Percentiles rank a stretch among this genome's conserved stretches.
Evolutionary conservation across 2,797 vertebrate species (phyloP).

Genomic region (Furcifer pardalis): DNA sequence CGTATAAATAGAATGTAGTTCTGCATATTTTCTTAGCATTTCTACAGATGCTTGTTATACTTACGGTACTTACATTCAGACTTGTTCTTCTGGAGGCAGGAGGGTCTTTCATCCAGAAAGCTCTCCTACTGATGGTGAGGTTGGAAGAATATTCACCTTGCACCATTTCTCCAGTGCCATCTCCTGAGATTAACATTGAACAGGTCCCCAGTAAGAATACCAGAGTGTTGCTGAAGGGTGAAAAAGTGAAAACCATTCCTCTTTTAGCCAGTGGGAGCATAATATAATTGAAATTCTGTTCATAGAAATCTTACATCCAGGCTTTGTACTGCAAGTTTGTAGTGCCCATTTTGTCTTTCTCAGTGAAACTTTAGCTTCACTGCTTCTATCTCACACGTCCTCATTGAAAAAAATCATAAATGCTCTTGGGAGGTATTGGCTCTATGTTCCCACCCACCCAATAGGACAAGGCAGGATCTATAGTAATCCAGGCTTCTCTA

Average conservation of each 20-base stretch:
- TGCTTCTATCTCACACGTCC: background rate
- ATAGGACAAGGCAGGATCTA: background rate
- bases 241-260: background rate
- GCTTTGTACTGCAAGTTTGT: background rate
- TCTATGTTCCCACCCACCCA: no score
- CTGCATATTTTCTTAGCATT: background rate
- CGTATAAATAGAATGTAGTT: background rate
- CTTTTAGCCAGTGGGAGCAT: background rate
- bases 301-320: background rate
- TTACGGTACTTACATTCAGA: background rate
- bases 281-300: background rate
- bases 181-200: no score
- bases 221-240: no score
- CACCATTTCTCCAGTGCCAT: background rate
- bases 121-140: background rate
- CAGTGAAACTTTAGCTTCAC: no score
- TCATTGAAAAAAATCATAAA: background rate
- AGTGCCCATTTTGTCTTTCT: no score
- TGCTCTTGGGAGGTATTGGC: background rate
- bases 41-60: background rate
- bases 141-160: background rate
- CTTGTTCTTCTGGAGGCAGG: background rate
- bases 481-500: background rate
- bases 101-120: background rate
- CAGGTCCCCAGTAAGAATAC: background rate